These are phyloP conservation scores for Dryomyza anilis DNA, from an alignment of 2,888 invertebrate genomes.

Conservation along the genomic window DNA sequence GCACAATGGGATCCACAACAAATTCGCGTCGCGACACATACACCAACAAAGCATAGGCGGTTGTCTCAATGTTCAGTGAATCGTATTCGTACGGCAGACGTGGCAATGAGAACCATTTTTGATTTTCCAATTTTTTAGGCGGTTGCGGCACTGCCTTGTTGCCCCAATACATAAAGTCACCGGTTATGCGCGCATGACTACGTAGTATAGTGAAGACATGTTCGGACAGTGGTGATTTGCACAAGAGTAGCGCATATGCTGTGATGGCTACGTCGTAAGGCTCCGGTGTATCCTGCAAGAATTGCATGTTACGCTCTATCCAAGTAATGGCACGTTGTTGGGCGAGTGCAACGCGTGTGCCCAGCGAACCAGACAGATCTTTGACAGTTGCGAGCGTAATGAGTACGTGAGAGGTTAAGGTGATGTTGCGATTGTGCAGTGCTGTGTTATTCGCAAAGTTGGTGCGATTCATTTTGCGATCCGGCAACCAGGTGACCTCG, in stretches of 20 bases:
- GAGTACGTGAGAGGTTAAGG: slow-evolving; percentile 90
- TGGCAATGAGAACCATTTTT: slow-evolving; percentile 87
- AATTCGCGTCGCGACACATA: slow-evolving; percentile 85
- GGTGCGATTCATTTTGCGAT: slow-evolving; percentile 84
- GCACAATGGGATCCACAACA: slow-evolving; percentile 82
- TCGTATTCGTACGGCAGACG: slow-evolving; percentile 88
- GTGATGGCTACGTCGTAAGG: slow-evolving; percentile 88
- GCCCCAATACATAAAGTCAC: slow-evolving; percentile 87
- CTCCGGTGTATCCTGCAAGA: slow-evolving; percentile 72
- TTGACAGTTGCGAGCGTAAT: slow-evolving; percentile 85
- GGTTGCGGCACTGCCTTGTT: slow-evolving; percentile 78
- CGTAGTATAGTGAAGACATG: slow-evolving; percentile 78
- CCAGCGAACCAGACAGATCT: slow-evolving; percentile 76
- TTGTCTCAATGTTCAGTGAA: slow-evolving; percentile 89
- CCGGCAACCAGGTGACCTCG: slow-evolving; percentile 84
- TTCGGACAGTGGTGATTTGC: slow-evolving; percentile 85
- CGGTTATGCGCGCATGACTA: slow-evolving; percentile 70
- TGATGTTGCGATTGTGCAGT: slow-evolving; percentile 77
- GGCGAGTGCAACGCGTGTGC: slow-evolving; percentile 76
- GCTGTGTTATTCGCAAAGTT: slow-evolving; percentile 61
- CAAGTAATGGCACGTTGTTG: slow-evolving; percentile 77
- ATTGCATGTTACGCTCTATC: slow-evolving; percentile 81
- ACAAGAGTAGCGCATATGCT: slow-evolving; percentile 83
- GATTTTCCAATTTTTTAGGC: slow-evolving; percentile 86
- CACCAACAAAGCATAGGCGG: slow-evolving; percentile 87